Conservation (phyloP, 2,113 vertebrate species). For the Panurus biarmicus region DNA sequence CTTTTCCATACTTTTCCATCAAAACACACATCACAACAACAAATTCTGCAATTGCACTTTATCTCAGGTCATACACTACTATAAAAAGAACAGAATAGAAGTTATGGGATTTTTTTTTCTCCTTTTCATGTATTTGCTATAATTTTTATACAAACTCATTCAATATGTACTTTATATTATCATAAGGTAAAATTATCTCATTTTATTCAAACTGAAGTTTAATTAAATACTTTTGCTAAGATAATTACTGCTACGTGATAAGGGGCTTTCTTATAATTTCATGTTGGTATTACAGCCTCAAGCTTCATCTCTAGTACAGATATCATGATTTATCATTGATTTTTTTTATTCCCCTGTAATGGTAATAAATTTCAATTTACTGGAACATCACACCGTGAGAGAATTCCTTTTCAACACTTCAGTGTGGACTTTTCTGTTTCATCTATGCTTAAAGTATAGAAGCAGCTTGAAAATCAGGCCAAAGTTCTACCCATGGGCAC, state of each 20-base stretch:
- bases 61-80: background rate
- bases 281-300: background rate
- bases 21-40: background rate
- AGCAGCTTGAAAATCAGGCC: slow-evolving; percentile 6
- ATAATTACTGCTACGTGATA: background rate
- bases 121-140: background rate
- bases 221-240: background rate
- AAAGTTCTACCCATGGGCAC: background rate
- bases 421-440: background rate
- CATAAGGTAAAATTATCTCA: background rate
- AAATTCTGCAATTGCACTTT: background rate
- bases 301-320: background rate
- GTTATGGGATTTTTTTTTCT: background rate
- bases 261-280: background rate
- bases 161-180: background rate
- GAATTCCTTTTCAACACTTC: slow-evolving; percentile 8
- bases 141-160: background rate
- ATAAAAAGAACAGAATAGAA: background rate
- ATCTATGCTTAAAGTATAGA: slow-evolving; percentile 22
- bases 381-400: background rate
- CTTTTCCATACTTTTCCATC: background rate
- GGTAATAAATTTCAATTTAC: slow-evolving; percentile 39
- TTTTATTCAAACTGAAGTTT: background rate
- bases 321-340: background rate
- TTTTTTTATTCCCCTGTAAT: slow-evolving; percentile 33